Evolutionary conservation across 2,113 vertebrate species (phyloP), one percentile per base, ranked within the genome.

Genomic region (Ramphastos sulfuratus): DNA sequence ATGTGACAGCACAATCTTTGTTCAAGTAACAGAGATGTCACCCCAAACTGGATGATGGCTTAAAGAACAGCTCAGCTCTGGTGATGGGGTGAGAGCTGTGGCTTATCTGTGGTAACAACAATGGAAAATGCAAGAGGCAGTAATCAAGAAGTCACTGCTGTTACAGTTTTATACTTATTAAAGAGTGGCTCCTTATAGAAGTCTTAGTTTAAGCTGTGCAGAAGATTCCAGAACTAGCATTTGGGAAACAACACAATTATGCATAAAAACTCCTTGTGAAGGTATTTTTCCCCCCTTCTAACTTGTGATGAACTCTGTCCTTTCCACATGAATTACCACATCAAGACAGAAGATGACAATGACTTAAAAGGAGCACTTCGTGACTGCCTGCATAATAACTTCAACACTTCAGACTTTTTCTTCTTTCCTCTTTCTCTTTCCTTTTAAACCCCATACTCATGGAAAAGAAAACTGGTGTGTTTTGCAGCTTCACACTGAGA

Each of bases 401-500:
- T 42, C 42, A 42, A 42, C 42, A 42, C 42, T 42, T 42, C 42
- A 42, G 63, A 60, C 52, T 39, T 72, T 25, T 75, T 50, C 44
- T 80, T 59, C 18, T 78, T 59, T 9, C 24, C 54, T 46, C 16
- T 30, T 65, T 77, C 33, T 9, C 77, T 69, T 61, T 67, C 59
- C 65, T 85, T 46, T 25, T 12, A 37, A 92, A 23, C 7, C 66
- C 55, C 37, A 15, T 23, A 35, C 17, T 18, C 25, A 11, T 3
- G 76, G 64, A 25, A 66, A 33, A 69, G 55, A 44, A 80, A 88
- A 71, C 37, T 1, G 25, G 8, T 35, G 37, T 10, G 42, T 39
- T 90, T 92, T 75, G 42, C 73, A 94, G 85, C 87, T 67, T 79
- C 92, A 82, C 25, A 86, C 73, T 55, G 76, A 81, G 33, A 93